Conservation (phyloP, 2,888 invertebrate species). For the Meandrusa payeni region DNA sequence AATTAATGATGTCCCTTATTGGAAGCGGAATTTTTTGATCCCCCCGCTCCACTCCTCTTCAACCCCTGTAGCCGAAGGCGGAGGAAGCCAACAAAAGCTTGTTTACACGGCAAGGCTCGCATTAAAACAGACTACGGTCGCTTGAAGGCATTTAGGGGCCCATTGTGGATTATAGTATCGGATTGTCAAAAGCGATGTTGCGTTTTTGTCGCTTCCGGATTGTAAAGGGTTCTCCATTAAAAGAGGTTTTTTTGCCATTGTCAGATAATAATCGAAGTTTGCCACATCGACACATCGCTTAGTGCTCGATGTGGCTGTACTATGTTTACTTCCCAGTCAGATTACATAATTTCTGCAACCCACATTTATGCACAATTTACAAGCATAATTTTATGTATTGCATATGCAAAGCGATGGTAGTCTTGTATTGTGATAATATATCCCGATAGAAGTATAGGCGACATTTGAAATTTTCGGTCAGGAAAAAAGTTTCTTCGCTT, state of each 20-base stretch:
- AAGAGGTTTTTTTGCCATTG: conserved; percentile 3
- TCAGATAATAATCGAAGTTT: neutral
- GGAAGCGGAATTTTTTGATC: conserved; percentile 85
- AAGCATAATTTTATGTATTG: too few species aligned
- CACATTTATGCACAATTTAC: too few species aligned
- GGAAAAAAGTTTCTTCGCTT: too few species aligned
- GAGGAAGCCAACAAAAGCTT: conserved; percentile 64
- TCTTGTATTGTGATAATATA: too few species aligned
- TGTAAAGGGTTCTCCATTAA: conserved; percentile 12
- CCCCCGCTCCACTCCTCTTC: conserved; percentile 49
- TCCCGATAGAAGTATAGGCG: too few species aligned
- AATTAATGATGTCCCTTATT: conserved; percentile 87
- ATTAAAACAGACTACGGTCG: conserved; percentile 58
- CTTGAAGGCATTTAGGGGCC: conserved; percentile 59
- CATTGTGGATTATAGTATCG: conserved; percentile 48
- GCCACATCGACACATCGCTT: too few species aligned
- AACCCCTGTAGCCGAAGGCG: conserved; percentile 44
- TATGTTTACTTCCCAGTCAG: too few species aligned
- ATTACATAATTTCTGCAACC: too few species aligned
- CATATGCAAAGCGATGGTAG: too few species aligned
- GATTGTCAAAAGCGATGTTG: conserved; percentile 42
- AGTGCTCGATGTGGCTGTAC: too few species aligned
- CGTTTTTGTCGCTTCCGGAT: conserved; percentile 23
- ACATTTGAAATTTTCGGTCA: too few species aligned
- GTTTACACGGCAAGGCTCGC: conserved; percentile 65